A percentile compares a stretch with the other conserved stretches of the same genome.
Evolutionary conservation across 2,113 vertebrate species (phyloP).

Genomic region (Lepus europaeus): DNA sequence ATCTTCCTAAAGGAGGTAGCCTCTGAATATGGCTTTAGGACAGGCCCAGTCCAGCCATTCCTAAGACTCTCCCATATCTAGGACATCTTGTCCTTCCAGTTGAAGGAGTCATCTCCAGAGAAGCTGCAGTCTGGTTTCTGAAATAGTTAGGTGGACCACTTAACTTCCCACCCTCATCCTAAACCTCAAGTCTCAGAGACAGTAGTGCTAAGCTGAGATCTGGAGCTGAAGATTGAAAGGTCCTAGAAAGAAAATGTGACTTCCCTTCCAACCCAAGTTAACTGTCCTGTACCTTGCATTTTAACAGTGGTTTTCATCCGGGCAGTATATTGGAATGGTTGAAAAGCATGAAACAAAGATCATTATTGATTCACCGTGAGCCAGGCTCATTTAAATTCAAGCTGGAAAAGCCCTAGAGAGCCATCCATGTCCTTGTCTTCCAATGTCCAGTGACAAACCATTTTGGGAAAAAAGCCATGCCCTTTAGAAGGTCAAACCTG

Average conservation of each 20-base stretch:
- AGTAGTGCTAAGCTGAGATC: not conserved
- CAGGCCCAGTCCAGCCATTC: not conserved
- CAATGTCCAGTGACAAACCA: constrained; percentile 61
- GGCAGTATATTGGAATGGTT: constrained; percentile 47
- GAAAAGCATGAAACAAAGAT: constrained; percentile 69
- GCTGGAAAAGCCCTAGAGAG: constrained; percentile 67
- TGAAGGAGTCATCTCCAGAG: constrained; percentile 9
- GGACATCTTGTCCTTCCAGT: constrained; percentile 1
- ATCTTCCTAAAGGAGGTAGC: not conserved
- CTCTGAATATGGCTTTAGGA: constrained; percentile 43
- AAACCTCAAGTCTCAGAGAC: constrained; percentile 53
- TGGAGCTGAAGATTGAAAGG: constrained; percentile 21
- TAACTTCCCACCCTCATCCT: not conserved
- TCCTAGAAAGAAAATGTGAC: constrained; percentile 57
- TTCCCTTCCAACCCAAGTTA: constrained; percentile 39
- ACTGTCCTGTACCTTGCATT: constrained; percentile 8
- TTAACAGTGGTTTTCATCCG: constrained; percentile 55
- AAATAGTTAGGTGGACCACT: not conserved
- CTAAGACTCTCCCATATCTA: not conserved
- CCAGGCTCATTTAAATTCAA: constrained; percentile 74
- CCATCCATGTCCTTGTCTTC: constrained; percentile 65
- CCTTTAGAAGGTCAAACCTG: constrained; percentile 67
- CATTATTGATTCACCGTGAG: constrained; percentile 68
- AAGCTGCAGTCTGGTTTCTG: constrained; percentile 25
- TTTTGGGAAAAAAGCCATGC: constrained; percentile 52